A percentile compares a stretch with the other conserved stretches of the same genome.
phyloP scores from a whole-genome alignment of 1,140 invertebrate genomes.

The Phocides pigmalion region DNA sequence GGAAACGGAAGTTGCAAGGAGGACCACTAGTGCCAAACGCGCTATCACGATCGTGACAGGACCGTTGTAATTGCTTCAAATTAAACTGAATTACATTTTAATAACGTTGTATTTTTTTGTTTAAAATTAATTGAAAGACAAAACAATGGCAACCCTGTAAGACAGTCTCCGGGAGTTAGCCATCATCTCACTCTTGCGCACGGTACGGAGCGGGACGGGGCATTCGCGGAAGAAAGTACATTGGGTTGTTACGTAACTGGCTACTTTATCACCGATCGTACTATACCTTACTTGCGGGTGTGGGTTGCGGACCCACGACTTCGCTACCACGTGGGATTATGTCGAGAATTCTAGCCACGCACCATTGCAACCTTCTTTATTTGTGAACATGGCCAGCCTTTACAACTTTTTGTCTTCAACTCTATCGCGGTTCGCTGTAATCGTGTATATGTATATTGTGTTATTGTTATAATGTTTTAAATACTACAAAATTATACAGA shows the following conservation, averaged over 20 bases:
- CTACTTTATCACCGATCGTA: constrained; percentile 53
- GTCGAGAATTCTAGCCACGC: background rate
- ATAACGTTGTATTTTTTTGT: too few species aligned
- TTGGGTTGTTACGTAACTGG: constrained; percentile 61
- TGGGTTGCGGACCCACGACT: background rate
- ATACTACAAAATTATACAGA: too few species aligned
- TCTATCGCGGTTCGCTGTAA: too few species aligned
- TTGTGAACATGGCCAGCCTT: too few species aligned
- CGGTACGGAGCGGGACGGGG: constrained; percentile 45
- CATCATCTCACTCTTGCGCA: constrained; percentile 39
- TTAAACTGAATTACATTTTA: too few species aligned
- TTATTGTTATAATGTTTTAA: too few species aligned
- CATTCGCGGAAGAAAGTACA: constrained; percentile 72
- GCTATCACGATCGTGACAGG: too few species aligned
- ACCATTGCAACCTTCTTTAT: background rate
- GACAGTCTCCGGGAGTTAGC: constrained; percentile 43
- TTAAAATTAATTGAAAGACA: background rate
- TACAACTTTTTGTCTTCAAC: too few species aligned
- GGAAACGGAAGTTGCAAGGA: too few species aligned
- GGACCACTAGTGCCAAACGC: too few species aligned
- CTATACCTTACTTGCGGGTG: constrained; percentile 22
- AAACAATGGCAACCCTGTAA: constrained; percentile 50
- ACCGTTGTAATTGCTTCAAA: too few species aligned
- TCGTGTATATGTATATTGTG: too few species aligned
- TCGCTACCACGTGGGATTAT: background rate